Evolutionary conservation across 2,113 vertebrate species (phyloP), one percentile per base, ranked within the genome.

Genomic region (Craseonycteris thonglongyai): DNA sequence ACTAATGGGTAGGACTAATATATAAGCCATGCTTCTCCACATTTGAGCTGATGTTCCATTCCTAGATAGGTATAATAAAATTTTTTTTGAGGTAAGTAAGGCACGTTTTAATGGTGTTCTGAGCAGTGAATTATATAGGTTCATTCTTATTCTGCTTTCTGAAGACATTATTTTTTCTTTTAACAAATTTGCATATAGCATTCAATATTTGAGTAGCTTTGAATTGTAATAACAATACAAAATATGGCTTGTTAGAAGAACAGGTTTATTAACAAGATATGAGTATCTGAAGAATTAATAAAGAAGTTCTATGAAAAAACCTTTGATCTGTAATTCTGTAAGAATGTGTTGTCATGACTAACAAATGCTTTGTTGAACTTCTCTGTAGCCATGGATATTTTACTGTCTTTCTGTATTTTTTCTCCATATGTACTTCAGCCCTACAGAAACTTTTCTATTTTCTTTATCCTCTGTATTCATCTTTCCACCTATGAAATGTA

Each of bases 391-490:
- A 66, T 96, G 74, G 94, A 88, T 94, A 91, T 92, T 95, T 95
- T 85, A 68, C 40, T 90, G 54, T 90, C n/a, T n/a, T 82, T 83
- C 24, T 51, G 18, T 84, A 40, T 66, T 90, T 90, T 87, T 95
- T 90, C 71, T 92, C 35, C 54, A 61, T 69, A 75, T 61, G 47
- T 74, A 92, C 49, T 88, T 93, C 45, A 81, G 45, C 38, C 49
- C 74, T 69, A 74, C 84, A 84, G 75, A 93, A 95, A 97, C 42
- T 94, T 95, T 83, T 51, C 91, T 88, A 40, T 91, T 88, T 97
- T 96, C 69, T 78, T 95, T 96, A 91, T 95, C 91, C 61, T 85
- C 38, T 45, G 22, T 66, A 72, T 88, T 88, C 49, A 94, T 95
- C 93, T 90, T 88, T 97, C 71, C 42, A 90, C 81, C 76, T 81